Conservation (phyloP, 2,113 vertebrate species). For the Bambusicola thoracicus region DNA sequence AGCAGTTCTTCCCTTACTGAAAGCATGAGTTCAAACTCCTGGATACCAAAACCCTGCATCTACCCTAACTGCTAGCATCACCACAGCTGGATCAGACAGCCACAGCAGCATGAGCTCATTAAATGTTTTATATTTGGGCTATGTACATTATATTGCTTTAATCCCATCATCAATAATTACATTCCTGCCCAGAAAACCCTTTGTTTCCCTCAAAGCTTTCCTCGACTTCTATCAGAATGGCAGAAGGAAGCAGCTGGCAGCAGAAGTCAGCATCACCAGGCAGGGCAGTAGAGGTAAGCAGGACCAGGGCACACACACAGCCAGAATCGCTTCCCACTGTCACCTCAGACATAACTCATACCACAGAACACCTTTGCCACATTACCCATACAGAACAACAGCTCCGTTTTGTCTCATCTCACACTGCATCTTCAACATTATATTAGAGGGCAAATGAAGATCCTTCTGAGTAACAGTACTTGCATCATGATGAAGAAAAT, state of each 20-base stretch:
- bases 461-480: slow-evolving; percentile 33
- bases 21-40: background rate
- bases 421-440: background rate
- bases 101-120: background rate
- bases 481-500: slow-evolving; percentile 19
- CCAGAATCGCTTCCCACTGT: background rate
- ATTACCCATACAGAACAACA: background rate
- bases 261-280: background rate
- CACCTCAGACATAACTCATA: background rate
- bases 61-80: background rate
- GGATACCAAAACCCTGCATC: background rate
- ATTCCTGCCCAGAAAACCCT: background rate
- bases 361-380: background rate
- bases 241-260: background rate
- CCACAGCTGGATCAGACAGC: background rate
- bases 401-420: slow-evolving; percentile 20
- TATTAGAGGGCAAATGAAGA: slow-evolving; percentile 21
- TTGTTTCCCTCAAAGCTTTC: background rate
- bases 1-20: background rate
- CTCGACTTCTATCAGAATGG: background rate
- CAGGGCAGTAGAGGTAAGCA: background rate
- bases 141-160: background rate
- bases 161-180: background rate
- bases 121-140: background rate
- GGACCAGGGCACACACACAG: background rate